Base-by-base conservation (phyloP, 2,888 invertebrate genomes). In the Drosophila colorata region DNA sequence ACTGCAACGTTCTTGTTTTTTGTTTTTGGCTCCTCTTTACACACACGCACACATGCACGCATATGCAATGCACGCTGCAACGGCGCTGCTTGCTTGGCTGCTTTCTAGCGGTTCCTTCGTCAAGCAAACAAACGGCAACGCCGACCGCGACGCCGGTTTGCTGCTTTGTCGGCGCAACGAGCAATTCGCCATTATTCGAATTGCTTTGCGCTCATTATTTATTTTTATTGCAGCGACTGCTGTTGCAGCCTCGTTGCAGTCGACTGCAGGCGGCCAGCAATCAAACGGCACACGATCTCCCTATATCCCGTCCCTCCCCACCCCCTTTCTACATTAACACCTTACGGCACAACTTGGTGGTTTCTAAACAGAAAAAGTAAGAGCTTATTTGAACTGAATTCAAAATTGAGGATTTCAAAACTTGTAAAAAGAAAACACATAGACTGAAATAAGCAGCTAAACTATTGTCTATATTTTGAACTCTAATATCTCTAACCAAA, bases 121-220 rank as follows among this genome's bases (percentile, higher is more conserved):
- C 69, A 52, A 55, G 48, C 59, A 46, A 51, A 47, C 61, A 59
- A 37, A 35, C 53, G 20, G 48, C 59, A 40, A 35, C 55, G 48
- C 28, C 37, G 48, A 57, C 63, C 59, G 57, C 41, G 37, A 51
- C 48, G 31, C 28, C 35, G 25, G 14, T n/a, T n/a, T n/a, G n/a
- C 52, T 51, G 25, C 52, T 13, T 25, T 37, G 31, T 55, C 37
- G 40, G 44, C 46, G 53, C 37, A 40, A 52, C 69, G 56, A 59
- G 78, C 72, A 55, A 71, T 71, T 87, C 72, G 85, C 88, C 70
- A 85, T 85, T 85, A 87, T 58, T 78, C 52, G 84, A 81, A 81
- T 80, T 76, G 78, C 80, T 84, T 87, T 84, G 84, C 69, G 63
- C 79, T 78, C 86, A 87, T 87, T 82, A 82, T 72, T 87, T 78